Evolutionary conservation across 2,113 vertebrate genomes (phyloP).

Genomic region (Hippoglossus stenolepis): DNA sequence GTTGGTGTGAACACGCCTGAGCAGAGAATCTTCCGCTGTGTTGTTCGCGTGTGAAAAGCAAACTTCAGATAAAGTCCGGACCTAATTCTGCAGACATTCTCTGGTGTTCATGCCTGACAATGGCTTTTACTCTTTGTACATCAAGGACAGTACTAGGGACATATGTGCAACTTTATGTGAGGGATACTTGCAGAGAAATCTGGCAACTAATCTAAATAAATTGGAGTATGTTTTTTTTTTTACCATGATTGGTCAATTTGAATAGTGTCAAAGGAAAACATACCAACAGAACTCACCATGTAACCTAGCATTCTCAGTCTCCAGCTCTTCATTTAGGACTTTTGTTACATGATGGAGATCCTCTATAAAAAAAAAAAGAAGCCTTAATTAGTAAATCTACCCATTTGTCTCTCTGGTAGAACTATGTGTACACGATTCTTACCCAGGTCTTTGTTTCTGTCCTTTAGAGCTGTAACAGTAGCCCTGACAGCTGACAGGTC

Average conservation of each 20-base stretch:
- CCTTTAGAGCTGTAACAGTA: constrained; percentile 68
- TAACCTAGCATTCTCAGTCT: constrained; percentile 76
- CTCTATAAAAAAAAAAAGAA: constrained; percentile 67
- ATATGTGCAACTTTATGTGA: neutral
- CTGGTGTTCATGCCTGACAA: no score
- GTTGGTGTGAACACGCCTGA: no score
- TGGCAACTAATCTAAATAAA: neutral
- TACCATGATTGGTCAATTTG: neutral
- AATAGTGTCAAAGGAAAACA: neutral
- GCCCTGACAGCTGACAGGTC: constrained; percentile 74
- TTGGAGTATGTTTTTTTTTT: neutral
- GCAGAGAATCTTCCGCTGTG: no score
- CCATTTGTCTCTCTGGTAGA: neutral
- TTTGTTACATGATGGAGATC: constrained; percentile 78
- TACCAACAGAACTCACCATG: constrained; percentile 71
- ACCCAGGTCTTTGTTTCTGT: constrained; percentile 83
- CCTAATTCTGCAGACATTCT: no score
- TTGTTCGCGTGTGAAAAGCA: no score
- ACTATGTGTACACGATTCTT: constrained; percentile 18
- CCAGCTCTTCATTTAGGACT: constrained; percentile 75
- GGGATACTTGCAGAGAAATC: neutral
- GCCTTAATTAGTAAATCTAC: neutral
- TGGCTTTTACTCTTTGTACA: neutral
- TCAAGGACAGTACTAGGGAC: neutral
- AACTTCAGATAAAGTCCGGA: no score